Base-by-base conservation (phyloP, 2,888 invertebrate genomes). In the Parnassius glacialis region DNA sequence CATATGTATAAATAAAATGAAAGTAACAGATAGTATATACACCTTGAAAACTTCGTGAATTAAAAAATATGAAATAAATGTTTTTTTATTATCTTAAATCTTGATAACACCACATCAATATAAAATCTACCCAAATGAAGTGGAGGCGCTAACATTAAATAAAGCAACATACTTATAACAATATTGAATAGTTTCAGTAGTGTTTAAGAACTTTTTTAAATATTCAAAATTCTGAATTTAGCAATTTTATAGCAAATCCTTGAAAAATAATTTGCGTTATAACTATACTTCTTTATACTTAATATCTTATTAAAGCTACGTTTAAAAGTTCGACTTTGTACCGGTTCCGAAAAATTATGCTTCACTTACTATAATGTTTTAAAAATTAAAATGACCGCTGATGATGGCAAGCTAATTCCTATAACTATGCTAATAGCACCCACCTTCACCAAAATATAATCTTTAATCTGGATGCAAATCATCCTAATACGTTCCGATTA, bases 401-500 rank as follows among this genome's bases (percentile, higher is more conserved):
- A 86, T 85, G 85, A 89, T 83, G 78, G 81, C 83, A 72, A 80
- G 79, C 76, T 89, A 89, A 90, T 90, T 83, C 89, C 77, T 87
- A 88, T 90, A 89, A 90, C 90, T 90, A 89, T 86, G 87, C 84
- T 90, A 90, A 90, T 90, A 85, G 85, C 88, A 84, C 85, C 85
- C 85, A 87, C 85, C 86, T 85, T 80, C 78, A 80, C 81, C 83
- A 86, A 90, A 90, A 89, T 87, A 90, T 90, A 89, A 90, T 90
- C 85, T 89, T 90, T 90, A 90, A 90, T 90, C 88, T 90, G 86
- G 81, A 90, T 90, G 90, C 90, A 88, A 90, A 90, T 89, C 89
- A 87, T 87, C 83, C 88, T 90, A 90, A 90, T 89, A 85, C 87
- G 88, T 87, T 87, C 84, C 87, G 86, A 88, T 90, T 88, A 90